A percentile compares a stretch with the other conserved stretches of the same genome.
Conservation (phyloP, 2,113 vertebrate species). For the Steatornis caripensis region DNA sequence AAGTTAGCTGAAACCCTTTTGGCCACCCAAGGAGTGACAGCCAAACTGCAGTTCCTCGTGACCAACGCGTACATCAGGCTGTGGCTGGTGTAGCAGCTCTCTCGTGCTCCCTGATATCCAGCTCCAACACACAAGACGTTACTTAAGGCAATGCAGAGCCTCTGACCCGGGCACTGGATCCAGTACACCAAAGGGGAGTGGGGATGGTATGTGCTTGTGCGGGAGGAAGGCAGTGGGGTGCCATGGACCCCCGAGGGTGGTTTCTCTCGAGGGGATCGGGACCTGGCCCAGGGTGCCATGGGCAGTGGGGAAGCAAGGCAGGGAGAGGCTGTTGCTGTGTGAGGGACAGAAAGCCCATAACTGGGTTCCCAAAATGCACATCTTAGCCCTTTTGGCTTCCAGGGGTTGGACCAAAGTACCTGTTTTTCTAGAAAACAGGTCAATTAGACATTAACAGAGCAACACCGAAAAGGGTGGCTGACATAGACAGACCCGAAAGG, state of each 20-base stretch:
- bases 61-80: accelerated
- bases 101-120: accelerated
- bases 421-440: background rate
- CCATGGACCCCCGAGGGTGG: accelerated
- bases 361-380: background rate
- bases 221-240: background rate
- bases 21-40: background rate
- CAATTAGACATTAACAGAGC: background rate
- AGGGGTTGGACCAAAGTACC: background rate
- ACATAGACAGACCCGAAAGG: background rate
- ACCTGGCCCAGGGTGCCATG: accelerated
- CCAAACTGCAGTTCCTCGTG: background rate
- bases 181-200: accelerated
- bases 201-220: background rate
- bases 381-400: background rate
- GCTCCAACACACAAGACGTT: background rate
- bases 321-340: background rate
- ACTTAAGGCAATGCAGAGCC: background rate
- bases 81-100: background rate
- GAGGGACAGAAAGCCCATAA: background rate
- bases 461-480: background rate
- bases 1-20: background rate
- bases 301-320: background rate
- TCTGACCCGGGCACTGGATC: background rate
- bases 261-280: accelerated